phyloP scores from a whole-genome alignment of 2,113 vertebrate species.

The Himantopus leucocephalus region DNA sequence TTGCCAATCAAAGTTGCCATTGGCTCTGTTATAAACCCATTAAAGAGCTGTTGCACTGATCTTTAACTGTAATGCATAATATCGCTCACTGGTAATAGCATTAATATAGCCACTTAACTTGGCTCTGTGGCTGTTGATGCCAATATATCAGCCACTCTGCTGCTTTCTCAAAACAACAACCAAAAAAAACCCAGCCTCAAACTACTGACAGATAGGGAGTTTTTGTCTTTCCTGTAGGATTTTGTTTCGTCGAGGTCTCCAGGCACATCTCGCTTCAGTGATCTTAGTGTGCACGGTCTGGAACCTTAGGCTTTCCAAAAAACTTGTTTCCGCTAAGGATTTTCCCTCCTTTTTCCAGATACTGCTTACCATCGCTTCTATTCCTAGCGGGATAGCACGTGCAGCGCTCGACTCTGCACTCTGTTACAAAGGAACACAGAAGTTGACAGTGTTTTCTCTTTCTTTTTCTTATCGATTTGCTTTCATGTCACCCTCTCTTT shows the following conservation, averaged over 20 bases:
- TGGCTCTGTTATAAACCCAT: not conserved
- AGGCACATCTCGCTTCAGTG: not conserved
- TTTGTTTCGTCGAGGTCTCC: not conserved
- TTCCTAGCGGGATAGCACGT: fast-evolving
- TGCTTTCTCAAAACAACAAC: not conserved
- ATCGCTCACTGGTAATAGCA: not conserved
- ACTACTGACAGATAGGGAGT: not conserved
- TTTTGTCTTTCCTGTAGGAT: not conserved
- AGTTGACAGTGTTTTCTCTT: not conserved
- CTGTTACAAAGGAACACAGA: not conserved
- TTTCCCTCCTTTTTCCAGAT: not conserved
- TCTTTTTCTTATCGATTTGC: not conserved
- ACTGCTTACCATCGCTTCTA: not conserved
- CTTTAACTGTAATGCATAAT: not conserved
- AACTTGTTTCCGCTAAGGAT: not conserved
- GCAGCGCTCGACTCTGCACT: not conserved
- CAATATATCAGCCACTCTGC: not conserved
- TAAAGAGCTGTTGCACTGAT: not conserved
- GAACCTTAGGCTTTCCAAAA: not conserved
- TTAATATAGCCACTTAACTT: not conserved
- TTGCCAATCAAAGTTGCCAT: not conserved
- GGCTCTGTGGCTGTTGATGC: not conserved
- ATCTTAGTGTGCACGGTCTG: not conserved
- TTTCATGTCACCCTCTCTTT: not conserved
- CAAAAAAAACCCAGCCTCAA: not conserved